Evolutionary conservation across 2,888 invertebrate species (phyloP), one percentile per base, ranked within the genome.

Genomic region (Agriopis aurantiaria): DNA sequence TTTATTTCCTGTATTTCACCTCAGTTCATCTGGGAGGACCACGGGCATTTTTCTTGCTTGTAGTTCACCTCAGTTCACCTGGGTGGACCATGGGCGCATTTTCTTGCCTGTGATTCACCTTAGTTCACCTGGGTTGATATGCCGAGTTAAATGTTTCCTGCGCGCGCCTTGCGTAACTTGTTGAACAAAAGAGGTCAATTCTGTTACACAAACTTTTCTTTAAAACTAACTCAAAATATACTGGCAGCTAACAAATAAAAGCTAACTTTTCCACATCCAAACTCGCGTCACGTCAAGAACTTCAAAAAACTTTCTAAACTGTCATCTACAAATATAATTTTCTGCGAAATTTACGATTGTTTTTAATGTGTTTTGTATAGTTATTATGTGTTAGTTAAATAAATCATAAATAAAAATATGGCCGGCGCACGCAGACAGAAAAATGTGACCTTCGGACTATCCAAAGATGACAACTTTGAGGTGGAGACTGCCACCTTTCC

Each of bases 381-480:
- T 72, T 80, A 79, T 73, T 80, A 78, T 84, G 79, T 71, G 63
- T 45, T 52, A 14, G 53, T 52, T 57, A 56, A 33, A 12, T 45
- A 45, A 53, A 57, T 41, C 17, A n/a, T 33, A 0, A 65, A 67
- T 59, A 64, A 72, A 73, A 72, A 70, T 55, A 90, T 91, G 90
- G 83, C 84, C 51, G 71, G 76, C 40, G 62, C 75, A 78, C 85
- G 89, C 65, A 86, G 84, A 58, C 86, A 87, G 75, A 92, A 88
- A 64, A 90, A 88, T 65, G 91, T 88, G 4, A 92, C 86, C 71
- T 92, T 92, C 49, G 92, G 91, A 0, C 49, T 92, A 8, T 90
- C 90, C 0, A 92, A 91, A 63, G 93, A 93, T 60, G 92, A 91
- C 59, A 86, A 81, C 53, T 88, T 79, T 14, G 86, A 87, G 1